phyloP scores from a whole-genome alignment of 2,797 vertebrate species.

The Mycteria americana region DNA sequence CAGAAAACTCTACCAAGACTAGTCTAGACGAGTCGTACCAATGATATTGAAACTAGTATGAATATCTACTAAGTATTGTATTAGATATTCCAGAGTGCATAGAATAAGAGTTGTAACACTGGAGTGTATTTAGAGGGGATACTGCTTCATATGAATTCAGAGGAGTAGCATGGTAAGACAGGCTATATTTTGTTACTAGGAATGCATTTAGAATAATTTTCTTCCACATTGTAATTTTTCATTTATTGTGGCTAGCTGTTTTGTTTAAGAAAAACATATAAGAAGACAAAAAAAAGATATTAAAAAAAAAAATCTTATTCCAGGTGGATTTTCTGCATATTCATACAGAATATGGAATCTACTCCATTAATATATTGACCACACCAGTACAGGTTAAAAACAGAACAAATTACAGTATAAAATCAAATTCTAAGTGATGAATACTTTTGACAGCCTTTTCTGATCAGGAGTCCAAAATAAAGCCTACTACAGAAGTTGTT shows the following conservation, averaged over 20 bases:
- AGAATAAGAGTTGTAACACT: background rate
- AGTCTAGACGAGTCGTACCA: background rate
- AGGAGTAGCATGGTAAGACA: background rate
- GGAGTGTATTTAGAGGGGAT: background rate
- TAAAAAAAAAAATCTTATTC: background rate
- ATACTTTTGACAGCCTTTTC: background rate
- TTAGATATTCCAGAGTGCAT: background rate
- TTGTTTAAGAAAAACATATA: background rate
- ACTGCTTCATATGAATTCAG: background rate
- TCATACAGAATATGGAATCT: background rate
- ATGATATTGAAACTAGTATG: background rate
- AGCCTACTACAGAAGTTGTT: background rate
- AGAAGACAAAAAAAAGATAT: background rate
- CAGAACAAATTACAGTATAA: background rate
- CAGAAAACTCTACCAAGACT: background rate
- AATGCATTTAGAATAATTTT: background rate
- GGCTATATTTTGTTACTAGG: background rate
- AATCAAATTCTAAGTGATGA: background rate
- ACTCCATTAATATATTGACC: background rate
- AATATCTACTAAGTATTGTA: background rate
- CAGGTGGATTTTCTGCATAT: background rate
- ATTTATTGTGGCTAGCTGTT: background rate
- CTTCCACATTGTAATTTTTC: background rate
- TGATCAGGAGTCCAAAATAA: background rate
- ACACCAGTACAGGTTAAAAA: background rate